Conservation (phyloP, 2,888 invertebrate genomes). For the Acrobasis suavella region DNA sequence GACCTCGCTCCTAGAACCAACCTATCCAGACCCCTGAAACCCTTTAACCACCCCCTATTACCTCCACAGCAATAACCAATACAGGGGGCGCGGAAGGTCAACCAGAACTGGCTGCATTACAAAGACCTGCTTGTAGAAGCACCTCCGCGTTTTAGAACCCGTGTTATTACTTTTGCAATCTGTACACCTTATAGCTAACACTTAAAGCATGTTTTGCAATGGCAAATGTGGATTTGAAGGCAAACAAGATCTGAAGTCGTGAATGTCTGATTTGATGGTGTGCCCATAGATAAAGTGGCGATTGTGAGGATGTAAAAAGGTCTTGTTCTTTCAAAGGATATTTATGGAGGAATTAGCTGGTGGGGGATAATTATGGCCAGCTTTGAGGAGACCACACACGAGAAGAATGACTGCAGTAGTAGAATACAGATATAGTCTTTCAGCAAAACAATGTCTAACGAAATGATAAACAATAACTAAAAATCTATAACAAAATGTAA, state of each 20-base stretch:
- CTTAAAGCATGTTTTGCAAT: conserved; percentile 58
- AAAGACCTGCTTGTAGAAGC: conserved; percentile 76
- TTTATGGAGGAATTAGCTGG: conserved; percentile 22
- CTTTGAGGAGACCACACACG: conserved; percentile 9
- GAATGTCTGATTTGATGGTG: conserved; percentile 66
- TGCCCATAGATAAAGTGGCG: conserved; percentile 49
- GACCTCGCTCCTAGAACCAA: conserved; percentile 66
- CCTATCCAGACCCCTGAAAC: conserved; percentile 42
- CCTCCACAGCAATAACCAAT: conserved; percentile 37
- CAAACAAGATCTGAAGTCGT: conserved; percentile 70
- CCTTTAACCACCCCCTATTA: conserved; percentile 40
- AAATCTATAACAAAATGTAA: too few species aligned
- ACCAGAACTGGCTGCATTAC: conserved; percentile 58
- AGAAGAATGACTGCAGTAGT: not conserved
- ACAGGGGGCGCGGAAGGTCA: conserved; percentile 56
- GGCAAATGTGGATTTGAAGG: conserved; percentile 56
- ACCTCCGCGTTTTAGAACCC: conserved; percentile 73
- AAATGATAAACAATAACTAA: too few species aligned
- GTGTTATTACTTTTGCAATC: conserved; percentile 53
- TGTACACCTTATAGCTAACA: conserved; percentile 44
- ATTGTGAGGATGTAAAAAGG: conserved; percentile 43
- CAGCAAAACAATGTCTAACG: too few species aligned
- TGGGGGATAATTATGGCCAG: conserved; percentile 9
- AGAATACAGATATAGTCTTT: not conserved
- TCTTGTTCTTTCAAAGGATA: conserved; percentile 29